Evolutionary conservation across 2,888 invertebrate species (phyloP).

Genomic region (Octonoba sinensis): DNA sequence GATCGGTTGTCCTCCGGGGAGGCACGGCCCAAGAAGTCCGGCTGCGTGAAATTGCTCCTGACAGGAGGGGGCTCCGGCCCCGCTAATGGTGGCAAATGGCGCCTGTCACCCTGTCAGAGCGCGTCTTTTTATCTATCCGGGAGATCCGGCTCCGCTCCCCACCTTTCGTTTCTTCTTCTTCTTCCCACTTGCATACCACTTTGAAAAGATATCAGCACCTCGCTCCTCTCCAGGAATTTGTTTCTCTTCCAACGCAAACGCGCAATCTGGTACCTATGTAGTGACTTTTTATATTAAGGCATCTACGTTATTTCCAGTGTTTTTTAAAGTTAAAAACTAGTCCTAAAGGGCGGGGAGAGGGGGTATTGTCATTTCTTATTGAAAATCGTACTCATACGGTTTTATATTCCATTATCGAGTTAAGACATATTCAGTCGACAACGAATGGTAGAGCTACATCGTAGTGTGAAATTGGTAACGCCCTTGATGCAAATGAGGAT

Average conservation of each 20-base stretch:
- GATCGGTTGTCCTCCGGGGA: constrained; percentile 40
- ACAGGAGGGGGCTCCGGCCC: constrained; percentile 56
- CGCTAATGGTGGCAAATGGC: constrained; percentile 63
- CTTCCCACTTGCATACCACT: background rate
- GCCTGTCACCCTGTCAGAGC: constrained; percentile 58
- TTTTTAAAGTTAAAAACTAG: too few species aligned
- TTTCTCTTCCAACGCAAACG: background rate
- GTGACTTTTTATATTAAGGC: too few species aligned
- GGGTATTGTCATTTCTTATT: too few species aligned
- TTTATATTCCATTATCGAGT: too few species aligned
- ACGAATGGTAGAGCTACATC: too few species aligned
- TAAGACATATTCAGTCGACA: too few species aligned
- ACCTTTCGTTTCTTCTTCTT: background rate
- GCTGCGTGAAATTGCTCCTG: constrained; percentile 61
- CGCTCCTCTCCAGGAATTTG: background rate
- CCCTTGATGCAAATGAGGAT: too few species aligned
- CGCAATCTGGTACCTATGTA: too few species aligned
- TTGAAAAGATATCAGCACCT: background rate
- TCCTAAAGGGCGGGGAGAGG: too few species aligned
- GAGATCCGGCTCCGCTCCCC: constrained; percentile 31
- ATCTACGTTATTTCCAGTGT: too few species aligned
- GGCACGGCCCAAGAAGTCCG: constrained; percentile 55
- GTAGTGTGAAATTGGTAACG: too few species aligned
- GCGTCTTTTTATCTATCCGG: constrained; percentile 51
- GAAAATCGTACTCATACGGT: too few species aligned